Evolutionary conservation across 2,797 vertebrate genomes (phyloP).

Genomic region (Cuculus canorus): DNA sequence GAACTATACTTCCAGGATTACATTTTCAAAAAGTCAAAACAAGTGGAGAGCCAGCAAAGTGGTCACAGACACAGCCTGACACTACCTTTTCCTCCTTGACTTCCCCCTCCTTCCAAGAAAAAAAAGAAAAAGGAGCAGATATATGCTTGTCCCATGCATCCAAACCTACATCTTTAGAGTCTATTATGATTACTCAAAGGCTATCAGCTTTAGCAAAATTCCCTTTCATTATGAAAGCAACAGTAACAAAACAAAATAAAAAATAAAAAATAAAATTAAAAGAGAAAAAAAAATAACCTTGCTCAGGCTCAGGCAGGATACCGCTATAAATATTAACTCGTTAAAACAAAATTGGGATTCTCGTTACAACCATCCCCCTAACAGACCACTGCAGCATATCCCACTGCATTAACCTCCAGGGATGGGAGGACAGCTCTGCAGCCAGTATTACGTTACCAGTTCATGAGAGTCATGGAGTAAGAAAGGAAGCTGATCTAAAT

Average conservation of each 20-base stretch:
- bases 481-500: not conserved
- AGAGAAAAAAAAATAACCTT: not conserved
- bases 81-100: not conserved
- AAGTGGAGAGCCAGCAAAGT: not conserved
- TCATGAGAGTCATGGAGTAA: not conserved
- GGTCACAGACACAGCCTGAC: not conserved
- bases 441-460: not conserved
- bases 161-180: not conserved
- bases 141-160: not conserved
- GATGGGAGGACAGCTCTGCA: not conserved
- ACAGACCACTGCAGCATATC: not conserved
- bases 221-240: not conserved
- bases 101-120: not conserved
- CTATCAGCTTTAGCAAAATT: not conserved
- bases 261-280: not conserved
- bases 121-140: not conserved
- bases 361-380: not conserved
- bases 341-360: not conserved
- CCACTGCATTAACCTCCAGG: not conserved
- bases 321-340: not conserved
- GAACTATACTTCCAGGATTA: not conserved
- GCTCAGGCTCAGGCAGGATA: not conserved
- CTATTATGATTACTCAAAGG: not conserved
- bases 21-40: not conserved
- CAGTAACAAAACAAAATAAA: not conserved